Base-by-base conservation (phyloP, 2,797 vertebrate genomes). In the Decapterus maruadsi region DNA sequence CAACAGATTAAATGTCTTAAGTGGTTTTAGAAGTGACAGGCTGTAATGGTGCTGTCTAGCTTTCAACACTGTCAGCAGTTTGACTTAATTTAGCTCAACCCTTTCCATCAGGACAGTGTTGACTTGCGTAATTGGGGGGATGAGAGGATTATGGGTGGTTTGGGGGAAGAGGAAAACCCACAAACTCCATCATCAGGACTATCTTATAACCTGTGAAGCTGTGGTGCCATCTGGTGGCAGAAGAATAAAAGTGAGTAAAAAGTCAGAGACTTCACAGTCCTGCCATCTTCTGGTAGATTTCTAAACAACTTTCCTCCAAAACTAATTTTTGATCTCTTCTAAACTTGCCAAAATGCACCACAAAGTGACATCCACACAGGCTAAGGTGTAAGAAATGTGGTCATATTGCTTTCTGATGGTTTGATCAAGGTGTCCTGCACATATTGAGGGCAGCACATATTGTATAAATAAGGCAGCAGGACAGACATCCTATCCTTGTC, bases 141-240 rank as follows among this genome's bases (percentile, higher is more conserved):
- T 80, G 34, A 75, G 58, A 76, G 48, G 55, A 73, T 85, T 65
- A 51, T 4, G 12, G 56, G 20, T 9, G 13, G 46, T 67, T 54
- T 68, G 42, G 34, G 17, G 50, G 14, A 7, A 9, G 8, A 51
- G 34, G 6, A 65, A 12, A 75, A 6, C 36, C 42, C 9, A 11
- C 14, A 26, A 34, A n/a, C 1, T 8, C 14, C 26, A 26, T 26
- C 9, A 29, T 0, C 2, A 42, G 5, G 0, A 0, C n/a, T 31
- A 20, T 20, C 2, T 29, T 34, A 31, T 6, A 17, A 40, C 12
- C 19, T 12, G 7, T 57, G 6, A 75, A 13, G 43, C 51, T 56
- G 2, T 74, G 70, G 19, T 20, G 85, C 84, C 87, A 84, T 72
- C 91, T 91, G 71, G 53, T 83, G 89, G 82, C 7, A 43, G 13